Evolutionary conservation across 2,113 vertebrate genomes (phyloP).

Genomic region (Acanthochromis polyacanthus): DNA sequence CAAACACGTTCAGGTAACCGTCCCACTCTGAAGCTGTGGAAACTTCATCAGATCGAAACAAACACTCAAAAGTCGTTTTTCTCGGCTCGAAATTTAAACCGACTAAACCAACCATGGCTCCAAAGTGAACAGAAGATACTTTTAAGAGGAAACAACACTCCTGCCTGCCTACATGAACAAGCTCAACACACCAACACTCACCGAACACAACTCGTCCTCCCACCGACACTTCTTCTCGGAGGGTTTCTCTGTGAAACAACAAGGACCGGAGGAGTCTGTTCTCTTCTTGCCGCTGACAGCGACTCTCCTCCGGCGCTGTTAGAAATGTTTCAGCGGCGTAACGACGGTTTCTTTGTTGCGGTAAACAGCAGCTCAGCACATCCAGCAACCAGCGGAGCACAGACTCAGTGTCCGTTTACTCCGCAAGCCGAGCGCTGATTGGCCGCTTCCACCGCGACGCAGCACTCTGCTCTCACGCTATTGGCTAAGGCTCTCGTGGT

Average conservation of each 20-base stretch:
- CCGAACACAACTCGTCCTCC: constrained; percentile 43
- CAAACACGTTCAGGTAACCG: background rate
- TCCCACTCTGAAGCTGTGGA: background rate
- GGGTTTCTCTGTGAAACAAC: background rate
- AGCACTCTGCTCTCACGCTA: constrained; percentile 22
- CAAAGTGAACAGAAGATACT: background rate
- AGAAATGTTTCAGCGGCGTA: constrained; percentile 23
- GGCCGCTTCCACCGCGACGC: constrained; percentile 46
- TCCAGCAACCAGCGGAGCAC: constrained; percentile 27
- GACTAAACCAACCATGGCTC: background rate
- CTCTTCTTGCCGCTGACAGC: background rate
- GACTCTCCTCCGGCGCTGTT: constrained; percentile 35
- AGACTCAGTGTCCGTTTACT: constrained; percentile 58
- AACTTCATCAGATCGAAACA: background rate
- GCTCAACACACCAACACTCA: constrained; percentile 65
- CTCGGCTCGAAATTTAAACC: background rate
- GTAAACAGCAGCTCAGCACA: constrained; percentile 44
- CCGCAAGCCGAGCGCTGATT: constrained; percentile 60
- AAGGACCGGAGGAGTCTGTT: background rate
- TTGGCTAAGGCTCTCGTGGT: constrained; percentile 44
- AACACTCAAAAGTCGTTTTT: background rate
- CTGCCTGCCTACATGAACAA: background rate
- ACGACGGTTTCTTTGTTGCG: constrained; percentile 75
- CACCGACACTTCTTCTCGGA: constrained; percentile 28
- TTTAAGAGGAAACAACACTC: constrained; percentile 8